phyloP scores from a whole-genome alignment of 2,113 vertebrate species.

The Osmerus eperlanus region DNA sequence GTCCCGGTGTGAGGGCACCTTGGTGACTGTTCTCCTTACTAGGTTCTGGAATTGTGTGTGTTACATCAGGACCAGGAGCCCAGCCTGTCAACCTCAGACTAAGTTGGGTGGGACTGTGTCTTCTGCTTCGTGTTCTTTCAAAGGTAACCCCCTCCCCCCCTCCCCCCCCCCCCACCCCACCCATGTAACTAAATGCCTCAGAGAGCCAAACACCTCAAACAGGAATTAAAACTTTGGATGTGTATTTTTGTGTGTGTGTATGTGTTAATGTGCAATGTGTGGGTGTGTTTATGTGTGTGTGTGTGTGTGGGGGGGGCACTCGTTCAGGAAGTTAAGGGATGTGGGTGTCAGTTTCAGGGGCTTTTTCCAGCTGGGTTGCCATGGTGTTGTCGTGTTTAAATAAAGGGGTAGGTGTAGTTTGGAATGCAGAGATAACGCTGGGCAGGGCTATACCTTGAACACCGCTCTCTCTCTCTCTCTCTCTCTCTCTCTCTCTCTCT shows the following conservation, averaged over 20 bases:
- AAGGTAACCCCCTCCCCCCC: slow-evolving; percentile 28
- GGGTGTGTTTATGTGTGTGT: slow-evolving; percentile 22
- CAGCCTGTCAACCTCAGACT: too few relatives aligned
- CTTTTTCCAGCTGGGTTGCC: slow-evolving; percentile 53
- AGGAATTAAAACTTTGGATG: slow-evolving; percentile 35
- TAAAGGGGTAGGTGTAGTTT: slow-evolving; percentile 52
- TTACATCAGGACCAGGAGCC: too few relatives aligned
- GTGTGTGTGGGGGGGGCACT: slow-evolving; percentile 21
- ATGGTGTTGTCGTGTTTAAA: slow-evolving; percentile 47
- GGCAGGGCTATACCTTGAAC: slow-evolving; percentile 46
- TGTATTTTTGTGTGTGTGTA: background rate
- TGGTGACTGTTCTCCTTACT: too few relatives aligned
- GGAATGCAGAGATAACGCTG: slow-evolving; percentile 66
- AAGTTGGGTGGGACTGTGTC: too few relatives aligned
- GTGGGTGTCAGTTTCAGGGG: slow-evolving; percentile 54
- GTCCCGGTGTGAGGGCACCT: too few relatives aligned
- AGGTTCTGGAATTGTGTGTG: too few relatives aligned
- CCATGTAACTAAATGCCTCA: slow-evolving; percentile 63
- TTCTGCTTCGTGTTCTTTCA: slow-evolving; percentile 26
- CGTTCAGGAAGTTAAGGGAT: slow-evolving; percentile 30
- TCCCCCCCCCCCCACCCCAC: slow-evolving; percentile 15
- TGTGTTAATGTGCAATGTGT: slow-evolving; percentile 7
- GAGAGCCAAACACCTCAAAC: slow-evolving; percentile 50
- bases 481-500: too few relatives aligned
- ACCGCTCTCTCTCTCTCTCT: background rate